Evolutionary conservation across 2,797 vertebrate genomes (phyloP).

Genomic region (Pristis pectinata): DNA sequence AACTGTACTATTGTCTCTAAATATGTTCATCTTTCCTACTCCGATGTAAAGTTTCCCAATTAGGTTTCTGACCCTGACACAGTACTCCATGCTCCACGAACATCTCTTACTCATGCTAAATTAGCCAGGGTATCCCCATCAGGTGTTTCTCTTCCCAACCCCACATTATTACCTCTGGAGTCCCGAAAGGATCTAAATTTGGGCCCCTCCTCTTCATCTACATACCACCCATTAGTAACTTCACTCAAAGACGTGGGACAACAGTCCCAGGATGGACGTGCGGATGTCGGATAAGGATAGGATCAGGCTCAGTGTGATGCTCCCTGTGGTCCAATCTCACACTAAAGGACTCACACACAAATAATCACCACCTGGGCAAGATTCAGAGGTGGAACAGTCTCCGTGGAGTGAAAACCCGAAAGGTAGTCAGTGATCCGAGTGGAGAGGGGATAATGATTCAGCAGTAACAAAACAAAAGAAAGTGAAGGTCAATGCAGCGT

Average conservation of each 20-base stretch:
- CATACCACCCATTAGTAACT: background rate
- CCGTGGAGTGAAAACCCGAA: background rate
- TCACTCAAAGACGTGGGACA: background rate
- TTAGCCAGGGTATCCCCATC: background rate
- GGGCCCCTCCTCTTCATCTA: background rate
- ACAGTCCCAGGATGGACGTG: background rate
- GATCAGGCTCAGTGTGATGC: background rate
- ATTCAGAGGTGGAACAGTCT: background rate
- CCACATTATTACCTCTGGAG: background rate
- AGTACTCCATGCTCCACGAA: background rate
- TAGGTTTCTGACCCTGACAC: background rate
- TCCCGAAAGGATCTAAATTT: background rate
- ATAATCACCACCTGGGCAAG: background rate
- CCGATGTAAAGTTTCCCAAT: background rate
- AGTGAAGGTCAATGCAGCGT: background rate
- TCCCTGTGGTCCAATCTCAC: background rate
- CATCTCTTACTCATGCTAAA: background rate
- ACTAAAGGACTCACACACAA: background rate
- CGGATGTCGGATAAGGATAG: background rate
- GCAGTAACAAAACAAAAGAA: slow-evolving; percentile 34
- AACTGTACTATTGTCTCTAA: background rate
- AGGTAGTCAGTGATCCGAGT: background rate
- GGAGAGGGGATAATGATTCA: background rate
- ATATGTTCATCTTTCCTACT: background rate
- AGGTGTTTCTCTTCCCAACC: background rate